Conservation (phyloP, 2,888 invertebrate genomes). For the Hypselothyrea guttata region DNA sequence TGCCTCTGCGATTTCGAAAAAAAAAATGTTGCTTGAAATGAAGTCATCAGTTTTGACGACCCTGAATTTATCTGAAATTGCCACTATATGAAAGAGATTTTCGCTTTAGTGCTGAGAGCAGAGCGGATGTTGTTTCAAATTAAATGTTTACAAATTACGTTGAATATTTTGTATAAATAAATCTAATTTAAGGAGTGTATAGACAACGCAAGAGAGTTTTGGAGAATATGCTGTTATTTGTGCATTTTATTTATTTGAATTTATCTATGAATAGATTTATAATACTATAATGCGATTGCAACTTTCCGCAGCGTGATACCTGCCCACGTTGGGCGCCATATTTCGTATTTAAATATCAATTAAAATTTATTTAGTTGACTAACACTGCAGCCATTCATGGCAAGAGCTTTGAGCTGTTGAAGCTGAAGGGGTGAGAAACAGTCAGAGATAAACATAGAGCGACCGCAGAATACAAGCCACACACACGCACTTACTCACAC, state of each 20-base stretch:
- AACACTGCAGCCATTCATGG: conserved; percentile 4
- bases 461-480: conserved; percentile 54
- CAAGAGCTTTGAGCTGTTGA: conserved; percentile 12
- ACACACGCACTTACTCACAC: conserved; percentile 12
- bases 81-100: not conserved
- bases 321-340: too few relatives aligned
- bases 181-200: not conserved
- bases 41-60: conserved; percentile 49
- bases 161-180: not conserved
- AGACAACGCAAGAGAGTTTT: too few relatives aligned
- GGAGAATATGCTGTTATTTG: too few relatives aligned
- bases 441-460: conserved; percentile 42
- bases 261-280: too few relatives aligned
- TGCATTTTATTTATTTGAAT: too few relatives aligned
- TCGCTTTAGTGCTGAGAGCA: too few relatives aligned
- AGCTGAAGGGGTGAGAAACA: conserved; percentile 6
- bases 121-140: not conserved
- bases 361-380: not conserved
- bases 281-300: too few relatives aligned
- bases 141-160: conserved; percentile 1
- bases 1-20: conserved; percentile 33
- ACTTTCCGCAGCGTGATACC: too few relatives aligned
- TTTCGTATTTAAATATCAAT: too few relatives aligned
- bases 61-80: conserved; percentile 18
- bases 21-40: conserved; percentile 23